Conservation (phyloP, 1,140 invertebrate species). For the Hycleus cichorii region DNA sequence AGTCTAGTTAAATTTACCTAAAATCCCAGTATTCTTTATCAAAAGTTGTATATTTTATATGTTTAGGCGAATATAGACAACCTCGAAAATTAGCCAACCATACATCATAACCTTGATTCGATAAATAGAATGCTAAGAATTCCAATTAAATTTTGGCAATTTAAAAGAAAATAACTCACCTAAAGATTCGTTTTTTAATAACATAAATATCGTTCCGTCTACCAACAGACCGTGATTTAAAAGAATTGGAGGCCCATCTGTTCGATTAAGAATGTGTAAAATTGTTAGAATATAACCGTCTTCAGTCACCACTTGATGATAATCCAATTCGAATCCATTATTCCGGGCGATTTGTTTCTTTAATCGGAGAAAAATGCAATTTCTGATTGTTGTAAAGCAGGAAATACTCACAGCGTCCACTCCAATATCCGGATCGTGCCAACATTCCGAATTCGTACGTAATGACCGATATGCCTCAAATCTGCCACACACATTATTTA, state of each 20-base stretch:
- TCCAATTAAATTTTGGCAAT: background rate
- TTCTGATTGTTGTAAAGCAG: background rate
- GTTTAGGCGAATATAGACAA: slow-evolving; percentile 49
- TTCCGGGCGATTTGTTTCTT: slow-evolving; percentile 41
- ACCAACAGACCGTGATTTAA: slow-evolving; percentile 62
- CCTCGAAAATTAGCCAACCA: slow-evolving; percentile 63
- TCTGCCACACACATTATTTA: slow-evolving; percentile 27
- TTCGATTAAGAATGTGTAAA: slow-evolving; percentile 51
- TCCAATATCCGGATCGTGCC: slow-evolving; percentile 25
- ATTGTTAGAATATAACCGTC: slow-evolving; percentile 60
- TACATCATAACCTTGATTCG: slow-evolving; percentile 64
- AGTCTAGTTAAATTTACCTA: slow-evolving; percentile 16
- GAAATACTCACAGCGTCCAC: slow-evolving; percentile 20
- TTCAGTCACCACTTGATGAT: slow-evolving; percentile 41
- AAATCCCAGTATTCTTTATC: slow-evolving; percentile 63
- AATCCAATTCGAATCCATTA: slow-evolving; percentile 47
- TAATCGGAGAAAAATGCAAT: slow-evolving; percentile 1
- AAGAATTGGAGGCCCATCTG: slow-evolving; percentile 39
- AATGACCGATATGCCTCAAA: slow-evolving; percentile 25
- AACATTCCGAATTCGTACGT: slow-evolving; percentile 23
- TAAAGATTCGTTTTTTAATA: slow-evolving; percentile 45
- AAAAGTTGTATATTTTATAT: slow-evolving; percentile 36
- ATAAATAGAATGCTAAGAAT: slow-evolving; percentile 51
- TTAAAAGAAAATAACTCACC: slow-evolving; percentile 31
- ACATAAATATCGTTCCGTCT: slow-evolving; percentile 55